Evolutionary conservation across 2,888 invertebrate species (phyloP).

Genomic region (Lycia hirtaria): DNA sequence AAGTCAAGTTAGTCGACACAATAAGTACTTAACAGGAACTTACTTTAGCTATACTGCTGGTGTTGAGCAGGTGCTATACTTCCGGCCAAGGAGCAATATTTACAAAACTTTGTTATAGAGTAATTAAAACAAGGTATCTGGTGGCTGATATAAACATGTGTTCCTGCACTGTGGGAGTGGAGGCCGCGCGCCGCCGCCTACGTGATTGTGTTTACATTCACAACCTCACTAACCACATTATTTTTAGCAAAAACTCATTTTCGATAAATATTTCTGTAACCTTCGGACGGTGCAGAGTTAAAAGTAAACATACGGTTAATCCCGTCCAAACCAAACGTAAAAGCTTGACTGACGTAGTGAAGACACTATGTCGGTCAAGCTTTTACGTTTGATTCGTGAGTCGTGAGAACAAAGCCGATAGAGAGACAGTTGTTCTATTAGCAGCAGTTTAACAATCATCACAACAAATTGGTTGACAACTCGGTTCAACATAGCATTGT

Average conservation of each 20-base stretch:
- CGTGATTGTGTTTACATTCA: constrained; percentile 65
- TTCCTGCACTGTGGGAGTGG: constrained; percentile 70
- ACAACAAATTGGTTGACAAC: constrained; percentile 43
- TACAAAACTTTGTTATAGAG: constrained; percentile 42
- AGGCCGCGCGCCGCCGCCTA: constrained; percentile 64
- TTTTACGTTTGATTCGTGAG: too few relatives aligned
- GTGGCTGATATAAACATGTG: constrained; percentile 73
- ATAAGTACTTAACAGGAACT: neutral
- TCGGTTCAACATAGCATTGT: constrained; percentile 38
- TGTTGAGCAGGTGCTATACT: constrained; percentile 12
- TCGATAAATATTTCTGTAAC: constrained; percentile 33
- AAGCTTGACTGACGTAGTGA: constrained; percentile 23
- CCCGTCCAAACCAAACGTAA: constrained; percentile 17
- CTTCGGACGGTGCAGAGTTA: constrained; percentile 31
- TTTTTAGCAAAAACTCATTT: constrained; percentile 56
- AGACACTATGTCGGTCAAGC: too few relatives aligned
- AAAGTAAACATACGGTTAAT: constrained; percentile 25
- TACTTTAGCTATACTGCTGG: constrained; percentile 9
- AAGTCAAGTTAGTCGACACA: neutral
- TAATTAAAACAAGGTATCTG: constrained; percentile 58
- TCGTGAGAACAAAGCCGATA: constrained; percentile 25
- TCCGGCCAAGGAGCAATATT: constrained; percentile 37
- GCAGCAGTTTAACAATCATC: constrained; percentile 35
- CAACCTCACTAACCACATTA: constrained; percentile 58
- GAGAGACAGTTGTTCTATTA: constrained; percentile 31